Evolutionary conservation across 2,888 invertebrate species (phyloP).

Genomic region (Lycia hirtaria): DNA sequence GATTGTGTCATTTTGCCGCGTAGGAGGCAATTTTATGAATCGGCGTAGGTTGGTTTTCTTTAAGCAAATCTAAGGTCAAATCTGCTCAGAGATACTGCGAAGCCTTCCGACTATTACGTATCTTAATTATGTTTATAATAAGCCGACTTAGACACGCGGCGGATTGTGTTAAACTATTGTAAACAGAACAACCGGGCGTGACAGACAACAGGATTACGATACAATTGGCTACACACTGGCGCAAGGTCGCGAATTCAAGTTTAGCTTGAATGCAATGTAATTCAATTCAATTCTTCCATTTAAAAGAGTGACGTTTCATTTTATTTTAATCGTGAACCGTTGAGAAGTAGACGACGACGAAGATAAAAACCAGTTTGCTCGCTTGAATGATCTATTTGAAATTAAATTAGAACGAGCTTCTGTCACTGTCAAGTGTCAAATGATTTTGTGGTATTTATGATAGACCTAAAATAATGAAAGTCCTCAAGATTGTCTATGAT

Average conservation of each 20-base stretch:
- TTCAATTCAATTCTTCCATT: constrained; percentile 57
- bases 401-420: too few species aligned
- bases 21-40: constrained; percentile 76
- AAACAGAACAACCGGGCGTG: constrained; percentile 76
- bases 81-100: constrained; percentile 54
- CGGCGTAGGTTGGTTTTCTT: constrained; percentile 77
- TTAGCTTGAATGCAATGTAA: constrained; percentile 57
- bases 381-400: too few species aligned
- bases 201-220: constrained; percentile 63
- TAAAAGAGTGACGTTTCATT: constrained; percentile 64
- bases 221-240: constrained; percentile 53
- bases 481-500: constrained; percentile 45
- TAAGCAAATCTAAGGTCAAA: constrained; percentile 71
- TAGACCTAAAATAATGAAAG: constrained; percentile 42
- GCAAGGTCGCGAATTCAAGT: constrained; percentile 65
- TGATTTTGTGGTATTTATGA: constrained; percentile 37
- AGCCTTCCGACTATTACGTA: constrained; percentile 57
- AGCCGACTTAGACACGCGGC: constrained; percentile 55
- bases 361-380: constrained; percentile 61
- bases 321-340: constrained; percentile 64
- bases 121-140: constrained; percentile 58
- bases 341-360: constrained; percentile 49
- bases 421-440: constrained; percentile 20
- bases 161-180: constrained; percentile 59
- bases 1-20: constrained; percentile 57